Evolutionary conservation across 2,888 invertebrate species (phyloP).

Genomic region (Parascotia fuliginaria): DNA sequence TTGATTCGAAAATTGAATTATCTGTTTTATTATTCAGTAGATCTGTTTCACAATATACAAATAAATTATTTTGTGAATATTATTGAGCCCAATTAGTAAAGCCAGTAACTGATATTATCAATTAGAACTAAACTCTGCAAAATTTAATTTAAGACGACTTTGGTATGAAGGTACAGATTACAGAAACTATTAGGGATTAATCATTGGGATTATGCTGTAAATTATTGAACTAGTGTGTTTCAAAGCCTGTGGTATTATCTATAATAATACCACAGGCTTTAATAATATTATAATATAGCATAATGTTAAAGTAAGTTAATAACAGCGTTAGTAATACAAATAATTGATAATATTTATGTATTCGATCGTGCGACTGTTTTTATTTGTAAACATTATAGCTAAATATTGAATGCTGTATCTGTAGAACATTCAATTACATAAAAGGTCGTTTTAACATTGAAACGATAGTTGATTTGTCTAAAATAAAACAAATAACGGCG

Average conservation of each 20-base stretch:
- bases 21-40: constrained; percentile 34
- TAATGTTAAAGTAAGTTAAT: too few species aligned
- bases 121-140: constrained; percentile 28
- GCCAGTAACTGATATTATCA: constrained; percentile 31
- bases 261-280: constrained; percentile 29
- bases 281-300: too few species aligned
- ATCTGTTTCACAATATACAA: constrained; percentile 22
- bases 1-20: constrained; percentile 37
- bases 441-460: too few species aligned
- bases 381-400: too few species aligned
- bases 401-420: too few species aligned
- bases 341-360: too few species aligned
- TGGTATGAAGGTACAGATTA: constrained; percentile 35
- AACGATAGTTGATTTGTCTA: too few species aligned
- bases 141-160: constrained; percentile 18
- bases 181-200: constrained; percentile 44
- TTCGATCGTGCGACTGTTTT: too few species aligned
- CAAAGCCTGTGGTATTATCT: too few species aligned
- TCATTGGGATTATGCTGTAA: constrained; percentile 40
- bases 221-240: constrained; percentile 34
- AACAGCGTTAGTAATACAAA: too few species aligned
- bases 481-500: constrained; percentile 13
- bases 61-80: constrained; percentile 26
- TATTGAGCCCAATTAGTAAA: constrained; percentile 23
- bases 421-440: background rate